Evolutionary conservation across 1,140 invertebrate species (phyloP), one percentile per base, ranked within the genome.

Genomic region (Bombus pyrosoma): DNA sequence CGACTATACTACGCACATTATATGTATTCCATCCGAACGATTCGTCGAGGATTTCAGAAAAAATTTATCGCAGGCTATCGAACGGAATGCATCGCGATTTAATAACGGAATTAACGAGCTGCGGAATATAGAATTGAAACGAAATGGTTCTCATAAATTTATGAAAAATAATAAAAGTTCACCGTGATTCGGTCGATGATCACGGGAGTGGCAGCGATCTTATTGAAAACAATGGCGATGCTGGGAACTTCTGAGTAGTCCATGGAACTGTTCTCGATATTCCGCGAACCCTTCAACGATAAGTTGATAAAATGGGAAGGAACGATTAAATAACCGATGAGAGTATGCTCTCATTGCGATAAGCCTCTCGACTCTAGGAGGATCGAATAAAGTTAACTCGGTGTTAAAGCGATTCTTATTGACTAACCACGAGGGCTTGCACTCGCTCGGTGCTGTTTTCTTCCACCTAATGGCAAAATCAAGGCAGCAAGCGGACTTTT

Each of bases 351-450:
- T 71, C 66, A n/a, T 71, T 12, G 39, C 37, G 39, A 59, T 47
- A 37, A 75, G 75, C 32, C 66, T 79, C 47, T 71, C 5, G 34
- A 59, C 13, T 28, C 8, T 39, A 2, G n/a, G n/a, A 41, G 64
- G 22, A 4, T 43, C 37, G 66, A 71, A 32, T 53, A 22, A 71
- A 78, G 64, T 83, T 84, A 78, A 71, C 53, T 71, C 39, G 66
- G 59, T 84, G 83, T 79, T 84, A 72, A 84, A 79, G 43, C 83
- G 72, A 79, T 84, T 77, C 66, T 28, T 69, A 71, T 79, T 43
- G 72, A 6, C 25, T 25, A 32, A 3, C 28, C 43, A 72, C 25
- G 34, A n/a, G 47, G 28, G 32, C 32, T 3, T 39, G 15, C 68
- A 39, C 53, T 79, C 18, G n/a, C 25, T 28, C 4, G 32, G 8